Evolutionary conservation across 2,888 invertebrate genomes (phyloP).

Genomic region (Pollenia angustigena): DNA sequence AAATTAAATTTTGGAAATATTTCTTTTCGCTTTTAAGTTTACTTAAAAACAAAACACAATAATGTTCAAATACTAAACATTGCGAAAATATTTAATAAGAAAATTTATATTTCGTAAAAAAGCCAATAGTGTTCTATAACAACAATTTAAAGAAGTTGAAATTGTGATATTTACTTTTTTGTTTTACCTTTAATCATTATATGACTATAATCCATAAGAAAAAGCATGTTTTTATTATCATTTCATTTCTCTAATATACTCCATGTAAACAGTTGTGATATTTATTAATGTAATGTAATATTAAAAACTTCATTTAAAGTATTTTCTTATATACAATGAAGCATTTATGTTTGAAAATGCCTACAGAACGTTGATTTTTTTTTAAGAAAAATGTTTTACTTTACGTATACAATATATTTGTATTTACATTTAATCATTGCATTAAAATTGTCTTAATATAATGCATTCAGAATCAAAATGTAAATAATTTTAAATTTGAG

Average conservation of each 20-base stretch:
- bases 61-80: constrained; percentile 28
- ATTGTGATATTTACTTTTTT: constrained; percentile 57
- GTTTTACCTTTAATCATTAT: constrained; percentile 28
- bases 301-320: constrained; percentile 29
- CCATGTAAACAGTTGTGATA: constrained; percentile 66
- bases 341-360: constrained; percentile 53
- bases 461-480: constrained; percentile 60
- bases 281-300: constrained; percentile 54
- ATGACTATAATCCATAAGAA: constrained; percentile 56
- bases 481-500: constrained; percentile 58
- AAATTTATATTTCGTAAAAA: constrained; percentile 27
- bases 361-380: constrained; percentile 32
- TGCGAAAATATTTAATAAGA: constrained; percentile 34
- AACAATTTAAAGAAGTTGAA: constrained; percentile 22
- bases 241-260: constrained; percentile 53
- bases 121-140: constrained; percentile 20
- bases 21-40: constrained; percentile 24
- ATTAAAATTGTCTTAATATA: constrained; percentile 54
- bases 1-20: constrained; percentile 15
- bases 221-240: constrained; percentile 66
- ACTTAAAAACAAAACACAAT: constrained; percentile 23
- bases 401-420: constrained; percentile 33
- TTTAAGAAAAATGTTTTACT: constrained; percentile 38
- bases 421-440: constrained; percentile 63
- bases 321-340: constrained; percentile 33